Evolutionary conservation across 2,888 invertebrate genomes (phyloP).

Genomic region (Lasius fuliginosus): DNA sequence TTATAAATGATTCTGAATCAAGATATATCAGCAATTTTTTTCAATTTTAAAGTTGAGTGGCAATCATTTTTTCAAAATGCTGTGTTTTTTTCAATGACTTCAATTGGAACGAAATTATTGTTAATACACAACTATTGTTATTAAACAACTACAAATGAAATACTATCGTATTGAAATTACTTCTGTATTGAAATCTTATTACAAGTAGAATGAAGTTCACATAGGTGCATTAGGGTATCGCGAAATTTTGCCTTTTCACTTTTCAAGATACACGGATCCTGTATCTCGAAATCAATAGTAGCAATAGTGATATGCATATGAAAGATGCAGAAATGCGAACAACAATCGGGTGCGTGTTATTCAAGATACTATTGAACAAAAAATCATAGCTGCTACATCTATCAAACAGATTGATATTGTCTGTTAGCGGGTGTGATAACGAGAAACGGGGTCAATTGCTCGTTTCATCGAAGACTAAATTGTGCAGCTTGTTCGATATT

Average conservation of each 20-base stretch:
- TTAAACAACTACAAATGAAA: too few species aligned
- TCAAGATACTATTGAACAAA: constrained; percentile 22
- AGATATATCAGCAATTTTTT: neutral
- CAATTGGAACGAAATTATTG: too few species aligned
- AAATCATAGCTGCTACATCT: constrained; percentile 66
- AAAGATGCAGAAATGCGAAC: neutral
- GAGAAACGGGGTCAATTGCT: constrained; percentile 70
- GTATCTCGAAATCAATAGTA: neutral
- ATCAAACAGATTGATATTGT: constrained; percentile 66
- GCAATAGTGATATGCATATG: neutral
- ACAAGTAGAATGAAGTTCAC: too few species aligned
- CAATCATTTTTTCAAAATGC: neutral
- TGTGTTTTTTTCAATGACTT: neutral
- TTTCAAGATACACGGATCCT: neutral
- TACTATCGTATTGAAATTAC: too few species aligned
- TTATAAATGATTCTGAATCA: neutral
- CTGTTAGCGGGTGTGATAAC: constrained; percentile 66
- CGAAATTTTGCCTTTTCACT: neutral
- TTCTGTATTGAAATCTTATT: too few species aligned
- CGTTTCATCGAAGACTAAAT: constrained; percentile 50
- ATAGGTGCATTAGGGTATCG: neutral
- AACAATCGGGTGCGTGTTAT: neutral
- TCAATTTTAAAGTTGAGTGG: neutral
- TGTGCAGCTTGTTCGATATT: neutral
- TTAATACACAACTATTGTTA: too few species aligned